phyloP scores from a whole-genome alignment of 2,113 vertebrate species.

The Mugil cephalus region DNA sequence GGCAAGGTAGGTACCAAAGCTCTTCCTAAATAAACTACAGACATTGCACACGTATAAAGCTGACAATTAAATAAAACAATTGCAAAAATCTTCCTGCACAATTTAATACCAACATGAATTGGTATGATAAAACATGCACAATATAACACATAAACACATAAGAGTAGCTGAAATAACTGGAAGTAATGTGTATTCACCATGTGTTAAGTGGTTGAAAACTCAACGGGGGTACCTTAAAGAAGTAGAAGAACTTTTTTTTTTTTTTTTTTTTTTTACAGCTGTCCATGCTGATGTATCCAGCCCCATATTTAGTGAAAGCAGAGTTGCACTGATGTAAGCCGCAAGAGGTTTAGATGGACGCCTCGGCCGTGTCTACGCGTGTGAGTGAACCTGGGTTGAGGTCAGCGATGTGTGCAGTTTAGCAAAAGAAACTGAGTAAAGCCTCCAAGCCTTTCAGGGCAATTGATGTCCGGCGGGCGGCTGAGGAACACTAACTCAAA shows the following conservation, averaged over 20 bases:
- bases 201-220: too few species aligned
- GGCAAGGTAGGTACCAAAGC: too few species aligned
- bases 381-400: conserved; percentile 21
- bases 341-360: conserved; percentile 10
- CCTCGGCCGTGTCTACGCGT: not conserved
- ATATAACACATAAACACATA: too few species aligned
- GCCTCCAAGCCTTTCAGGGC: conserved; percentile 43
- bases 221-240: too few species aligned
- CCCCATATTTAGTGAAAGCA: not conserved
- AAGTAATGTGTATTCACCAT: not conserved
- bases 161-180: not conserved
- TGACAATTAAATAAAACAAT: too few species aligned
- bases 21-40: too few species aligned
- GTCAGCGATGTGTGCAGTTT: conserved; percentile 45
- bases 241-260: too few species aligned
- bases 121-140: too few species aligned
- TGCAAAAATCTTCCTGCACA: too few species aligned
- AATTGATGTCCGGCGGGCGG: conserved; percentile 63
- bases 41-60: too few species aligned
- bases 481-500: conserved; percentile 68
- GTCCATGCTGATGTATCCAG: not conserved
- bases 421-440: conserved; percentile 52
- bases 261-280: not conserved
- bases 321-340: not conserved
- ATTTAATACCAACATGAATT: too few species aligned